Evolutionary conservation across 2,113 vertebrate species (phyloP).

Genomic region (Chroicocephalus ridibundus): DNA sequence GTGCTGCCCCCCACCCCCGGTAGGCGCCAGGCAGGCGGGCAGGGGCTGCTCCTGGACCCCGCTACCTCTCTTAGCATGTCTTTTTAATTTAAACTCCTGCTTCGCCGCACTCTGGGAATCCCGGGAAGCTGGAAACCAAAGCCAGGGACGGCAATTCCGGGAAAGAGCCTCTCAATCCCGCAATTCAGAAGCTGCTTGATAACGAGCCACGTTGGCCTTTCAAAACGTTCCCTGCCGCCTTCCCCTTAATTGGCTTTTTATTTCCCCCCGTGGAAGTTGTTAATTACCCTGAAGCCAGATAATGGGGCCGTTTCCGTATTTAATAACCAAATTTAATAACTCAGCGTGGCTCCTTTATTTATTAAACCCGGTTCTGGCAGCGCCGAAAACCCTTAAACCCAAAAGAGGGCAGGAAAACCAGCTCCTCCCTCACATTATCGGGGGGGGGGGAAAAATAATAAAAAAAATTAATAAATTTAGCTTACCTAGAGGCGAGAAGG

Average conservation of each 20-base stretch:
- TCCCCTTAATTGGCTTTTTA: not conserved
- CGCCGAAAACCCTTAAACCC: not conserved
- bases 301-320: not conserved
- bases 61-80: conserved; percentile 50
- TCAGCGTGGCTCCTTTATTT: too few relatives aligned
- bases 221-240: not conserved
- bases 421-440: not conserved
- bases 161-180: too few relatives aligned
- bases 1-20: not conserved
- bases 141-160: fast-evolving
- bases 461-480: not conserved
- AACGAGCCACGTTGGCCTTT: not conserved
- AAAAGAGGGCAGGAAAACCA: not conserved
- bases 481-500: fast-evolving
- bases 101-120: conserved; percentile 39
- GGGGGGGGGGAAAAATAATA: not conserved
- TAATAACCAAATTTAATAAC: not conserved
- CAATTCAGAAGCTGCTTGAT: not conserved
- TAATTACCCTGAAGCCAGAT: not conserved
- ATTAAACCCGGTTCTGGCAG: not conserved
- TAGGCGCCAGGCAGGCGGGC: not conserved
- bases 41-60: conserved; percentile 13
- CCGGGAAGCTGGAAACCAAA: not conserved
- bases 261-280: too few relatives aligned
- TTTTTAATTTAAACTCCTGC: conserved; percentile 36